These are phyloP conservation scores for Saccostrea echinata DNA, from an alignment of 1,140 invertebrate species.

Conservation along the genomic window DNA sequence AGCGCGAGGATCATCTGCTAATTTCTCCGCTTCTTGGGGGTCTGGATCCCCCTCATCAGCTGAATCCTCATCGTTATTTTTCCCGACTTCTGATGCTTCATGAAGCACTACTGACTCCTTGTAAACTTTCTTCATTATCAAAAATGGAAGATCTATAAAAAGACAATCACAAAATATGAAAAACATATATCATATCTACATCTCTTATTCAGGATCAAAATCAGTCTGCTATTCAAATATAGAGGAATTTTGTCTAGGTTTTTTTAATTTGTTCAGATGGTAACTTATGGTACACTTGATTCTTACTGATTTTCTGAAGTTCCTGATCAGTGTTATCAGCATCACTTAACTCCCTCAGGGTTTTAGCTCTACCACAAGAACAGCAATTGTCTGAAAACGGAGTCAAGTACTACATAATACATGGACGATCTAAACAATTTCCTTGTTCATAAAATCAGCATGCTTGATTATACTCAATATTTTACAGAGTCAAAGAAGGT, in stretches of 20 bases:
- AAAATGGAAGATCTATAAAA: slow-evolving; percentile 75
- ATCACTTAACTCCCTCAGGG: not conserved
- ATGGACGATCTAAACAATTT: too few species aligned
- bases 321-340: not conserved
- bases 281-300: not conserved
- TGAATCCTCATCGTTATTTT: slow-evolving; percentile 50
- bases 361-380: not conserved
- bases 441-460: too few species aligned
- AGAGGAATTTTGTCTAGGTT: too few species aligned
- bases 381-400: not conserved
- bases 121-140: slow-evolving; percentile 77
- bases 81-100: slow-evolving; percentile 70
- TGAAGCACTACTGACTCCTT: slow-evolving; percentile 78
- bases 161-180: too few species aligned
- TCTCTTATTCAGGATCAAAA: too few species aligned
- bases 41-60: slow-evolving; percentile 40
- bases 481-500: too few species aligned
- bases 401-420: not conserved
- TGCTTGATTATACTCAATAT: too few species aligned
- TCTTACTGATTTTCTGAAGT: slow-evolving; percentile 28
- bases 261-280: too few species aligned
- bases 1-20: slow-evolving; percentile 64
- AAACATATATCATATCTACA: too few species aligned
- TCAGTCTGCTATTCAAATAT: too few species aligned
- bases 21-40: slow-evolving; percentile 15